These are phyloP conservation scores for Salvelinus sp. DNA, from an alignment of 2,113 vertebrate species.

Conservation along the genomic window DNA sequence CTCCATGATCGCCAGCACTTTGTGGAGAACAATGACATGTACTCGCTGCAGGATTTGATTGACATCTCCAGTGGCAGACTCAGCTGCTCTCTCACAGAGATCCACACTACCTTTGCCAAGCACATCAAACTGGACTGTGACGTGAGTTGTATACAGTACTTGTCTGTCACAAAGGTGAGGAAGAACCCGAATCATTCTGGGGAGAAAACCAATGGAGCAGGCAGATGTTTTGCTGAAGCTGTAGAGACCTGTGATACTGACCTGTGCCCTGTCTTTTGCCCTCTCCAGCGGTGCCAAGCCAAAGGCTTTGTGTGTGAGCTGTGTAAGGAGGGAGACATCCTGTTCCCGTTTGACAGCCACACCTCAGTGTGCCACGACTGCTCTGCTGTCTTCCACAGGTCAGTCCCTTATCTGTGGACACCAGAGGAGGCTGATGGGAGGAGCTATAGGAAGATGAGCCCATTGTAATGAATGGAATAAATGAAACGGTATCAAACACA, in stretches of 20 bases:
- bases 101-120: conserved; percentile 96
- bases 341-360: conserved; percentile 98
- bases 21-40: conserved; percentile 98
- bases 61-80: conserved; percentile 88
- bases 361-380: conserved; percentile 93
- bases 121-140: conserved; percentile 99
- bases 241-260: background rate
- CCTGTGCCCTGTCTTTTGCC: background rate
- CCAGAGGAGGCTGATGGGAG: too few relatives aligned
- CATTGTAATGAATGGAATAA: too few relatives aligned
- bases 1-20: conserved; percentile 98
- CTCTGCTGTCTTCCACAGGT: conserved; percentile 97
- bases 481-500: too few relatives aligned
- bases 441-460: too few relatives aligned
- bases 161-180: background rate
- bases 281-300: conserved; percentile 88
- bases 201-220: background rate
- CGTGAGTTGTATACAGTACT: conserved; percentile 68
- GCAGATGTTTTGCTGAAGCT: background rate
- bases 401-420: conserved; percentile 27
- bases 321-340: conserved; percentile 93
- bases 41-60: conserved; percentile 94
- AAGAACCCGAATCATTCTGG: background rate
- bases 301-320: conserved; percentile 99
- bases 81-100: conserved; percentile 91